A percentile compares a stretch with the other conserved stretches of the same genome.
Evolutionary conservation across 1,140 invertebrate species (phyloP).

Genomic region (Prorops nasuta): DNA sequence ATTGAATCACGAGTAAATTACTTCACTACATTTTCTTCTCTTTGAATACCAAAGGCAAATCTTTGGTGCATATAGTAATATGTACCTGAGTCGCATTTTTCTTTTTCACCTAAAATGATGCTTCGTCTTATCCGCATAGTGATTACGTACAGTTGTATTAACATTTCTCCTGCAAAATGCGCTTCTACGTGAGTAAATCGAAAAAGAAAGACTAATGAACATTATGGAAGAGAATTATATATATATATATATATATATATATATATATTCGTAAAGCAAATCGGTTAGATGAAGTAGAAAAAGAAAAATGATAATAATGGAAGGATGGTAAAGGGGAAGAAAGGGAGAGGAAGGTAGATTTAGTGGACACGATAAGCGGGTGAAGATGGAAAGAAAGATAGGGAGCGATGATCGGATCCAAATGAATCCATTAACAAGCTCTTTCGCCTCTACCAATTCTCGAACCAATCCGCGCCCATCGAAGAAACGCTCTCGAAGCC

Average conservation of each 20-base stretch:
- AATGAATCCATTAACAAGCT: conserved; percentile 55
- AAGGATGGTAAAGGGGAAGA: too few species aligned
- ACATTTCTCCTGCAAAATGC: too few species aligned
- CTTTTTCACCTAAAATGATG: not conserved
- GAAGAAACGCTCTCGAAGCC: conserved; percentile 17
- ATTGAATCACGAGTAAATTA: too few species aligned
- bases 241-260: not conserved
- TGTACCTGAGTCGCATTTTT: not conserved
- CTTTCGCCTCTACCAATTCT: conserved; percentile 38
- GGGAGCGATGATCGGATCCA: conserved; percentile 47
- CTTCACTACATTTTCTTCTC: too few species aligned
- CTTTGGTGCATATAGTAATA: too few species aligned
- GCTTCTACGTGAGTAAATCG: too few species aligned
- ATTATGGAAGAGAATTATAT: not conserved
- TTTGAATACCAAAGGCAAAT: too few species aligned
- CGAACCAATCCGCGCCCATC: conserved; percentile 15
- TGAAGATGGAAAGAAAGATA: conserved; percentile 5
- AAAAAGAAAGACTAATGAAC: too few species aligned
- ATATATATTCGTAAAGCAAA: not conserved
- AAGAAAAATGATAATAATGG: too few species aligned
- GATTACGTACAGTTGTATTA: too few species aligned
- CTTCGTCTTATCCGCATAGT: too few species aligned
- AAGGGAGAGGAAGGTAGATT: conserved; percentile 8
- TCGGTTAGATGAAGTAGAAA: too few species aligned
- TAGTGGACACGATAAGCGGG: conserved; percentile 16